Evolutionary conservation across 2,888 invertebrate species (phyloP).

Genomic region (Synanthedon formicaeformis): DNA sequence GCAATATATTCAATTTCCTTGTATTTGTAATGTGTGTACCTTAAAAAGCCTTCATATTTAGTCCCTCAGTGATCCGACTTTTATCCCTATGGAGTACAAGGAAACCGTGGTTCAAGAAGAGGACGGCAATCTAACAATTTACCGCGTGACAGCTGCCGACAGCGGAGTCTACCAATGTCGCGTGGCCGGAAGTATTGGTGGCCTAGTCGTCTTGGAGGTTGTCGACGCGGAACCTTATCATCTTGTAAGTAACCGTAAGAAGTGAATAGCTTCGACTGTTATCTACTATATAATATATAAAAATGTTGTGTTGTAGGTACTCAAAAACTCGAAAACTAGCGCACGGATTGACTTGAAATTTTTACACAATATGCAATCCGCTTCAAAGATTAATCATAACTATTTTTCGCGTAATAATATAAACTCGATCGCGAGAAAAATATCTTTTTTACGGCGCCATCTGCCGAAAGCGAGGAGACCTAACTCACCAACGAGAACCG

Average conservation of each 20-base stretch:
- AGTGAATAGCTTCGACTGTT: neutral
- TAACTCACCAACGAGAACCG: too few species aligned
- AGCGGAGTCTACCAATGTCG: constrained; percentile 71
- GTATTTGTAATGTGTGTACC: too few species aligned
- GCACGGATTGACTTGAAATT: too few species aligned
- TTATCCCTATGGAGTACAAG: constrained; percentile 13
- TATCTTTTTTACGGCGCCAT: too few species aligned
- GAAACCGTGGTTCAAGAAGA: constrained; percentile 23
- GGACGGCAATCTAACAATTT: constrained; percentile 60
- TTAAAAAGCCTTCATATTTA: constrained; percentile 3
- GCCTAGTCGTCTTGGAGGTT: constrained; percentile 64
- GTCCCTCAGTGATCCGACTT: constrained; percentile 14
- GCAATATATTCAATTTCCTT: too few species aligned
- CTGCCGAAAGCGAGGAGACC: too few species aligned
- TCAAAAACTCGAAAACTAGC: too few species aligned
- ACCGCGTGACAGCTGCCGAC: constrained; percentile 53
- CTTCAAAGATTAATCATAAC: too few species aligned
- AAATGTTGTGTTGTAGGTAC: too few species aligned
- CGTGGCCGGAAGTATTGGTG: constrained; percentile 31
- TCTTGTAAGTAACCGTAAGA: constrained; percentile 28
- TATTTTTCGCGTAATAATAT: too few species aligned
- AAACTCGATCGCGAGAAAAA: too few species aligned
- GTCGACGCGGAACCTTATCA: constrained; percentile 44
- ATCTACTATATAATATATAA: neutral
- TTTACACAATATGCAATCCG: too few species aligned